Conservation (phyloP, 1,140 invertebrate species). For the Leptinotarsa texana region DNA sequence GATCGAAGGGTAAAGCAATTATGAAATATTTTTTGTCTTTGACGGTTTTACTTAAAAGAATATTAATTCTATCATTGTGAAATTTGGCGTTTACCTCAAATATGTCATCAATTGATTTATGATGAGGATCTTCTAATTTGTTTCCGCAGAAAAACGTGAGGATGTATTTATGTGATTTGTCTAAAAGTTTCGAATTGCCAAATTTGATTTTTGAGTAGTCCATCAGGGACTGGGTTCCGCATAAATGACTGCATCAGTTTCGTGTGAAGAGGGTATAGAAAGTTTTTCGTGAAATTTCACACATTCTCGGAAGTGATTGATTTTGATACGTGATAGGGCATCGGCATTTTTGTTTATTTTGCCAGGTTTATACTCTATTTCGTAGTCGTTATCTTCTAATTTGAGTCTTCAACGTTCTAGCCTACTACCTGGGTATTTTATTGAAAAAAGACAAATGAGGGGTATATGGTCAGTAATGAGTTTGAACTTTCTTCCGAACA, state of each 20-base stretch:
- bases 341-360: no score
- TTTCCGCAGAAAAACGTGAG: neutral
- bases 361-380: no score
- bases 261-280: no score
- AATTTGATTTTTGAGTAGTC: no score
- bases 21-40: no score
- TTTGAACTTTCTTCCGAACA: no score
- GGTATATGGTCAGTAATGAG: neutral
- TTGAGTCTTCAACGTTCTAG: neutral
- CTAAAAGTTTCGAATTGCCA: neutral
- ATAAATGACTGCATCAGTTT: neutral
- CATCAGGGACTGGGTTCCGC: neutral
- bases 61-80: neutral
- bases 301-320: neutral
- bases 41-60: neutral
- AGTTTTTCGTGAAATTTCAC: neutral
- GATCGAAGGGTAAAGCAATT: no score
- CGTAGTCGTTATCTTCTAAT: neutral
- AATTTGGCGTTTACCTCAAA: neutral
- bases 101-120: neutral
- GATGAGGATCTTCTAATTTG: neutral
- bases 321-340: constrained; percentile 21
- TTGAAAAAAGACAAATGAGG: neutral
- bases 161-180: neutral
- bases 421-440: neutral